Percentiles rank a stretch among this genome's conserved stretches.
Conservation (phyloP, 1,140 invertebrate species). For the Drosophila pruinosa region DNA sequence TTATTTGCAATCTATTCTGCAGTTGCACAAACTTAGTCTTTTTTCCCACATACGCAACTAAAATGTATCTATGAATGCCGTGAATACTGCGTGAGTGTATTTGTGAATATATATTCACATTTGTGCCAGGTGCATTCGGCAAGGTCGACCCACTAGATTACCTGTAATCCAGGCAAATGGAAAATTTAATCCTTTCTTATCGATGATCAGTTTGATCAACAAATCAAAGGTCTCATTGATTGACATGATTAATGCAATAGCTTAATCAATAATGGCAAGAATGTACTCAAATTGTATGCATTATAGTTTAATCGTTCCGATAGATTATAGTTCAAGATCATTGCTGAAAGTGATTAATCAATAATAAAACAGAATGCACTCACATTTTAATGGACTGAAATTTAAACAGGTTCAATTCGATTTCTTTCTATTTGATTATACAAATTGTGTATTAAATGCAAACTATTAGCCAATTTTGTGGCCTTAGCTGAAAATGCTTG, state of each 20-base stretch:
- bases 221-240: background rate
- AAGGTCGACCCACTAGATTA: background rate
- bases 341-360: too few relatives aligned
- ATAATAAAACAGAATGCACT: too few relatives aligned
- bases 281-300: background rate
- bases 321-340: too few relatives aligned
- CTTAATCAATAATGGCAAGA: background rate
- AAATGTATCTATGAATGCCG: background rate
- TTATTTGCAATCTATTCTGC: constrained; percentile 43
- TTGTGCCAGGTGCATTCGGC: background rate
- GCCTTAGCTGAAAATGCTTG: too few relatives aligned
- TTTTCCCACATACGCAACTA: background rate
- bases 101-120: background rate
- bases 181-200: background rate
- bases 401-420: too few relatives aligned
- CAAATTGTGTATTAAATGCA: too few relatives aligned
- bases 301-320: background rate
- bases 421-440: too few relatives aligned
- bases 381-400: too few relatives aligned
- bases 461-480: too few relatives aligned
- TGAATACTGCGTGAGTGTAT: background rate
- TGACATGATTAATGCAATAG: background rate
- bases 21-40: constrained; percentile 16
- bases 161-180: background rate
- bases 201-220: background rate